A percentile compares a stretch with the other conserved stretches of the same genome.
Evolutionary conservation across 2,113 vertebrate species (phyloP).

Genomic region (Crotalus viridis): DNA sequence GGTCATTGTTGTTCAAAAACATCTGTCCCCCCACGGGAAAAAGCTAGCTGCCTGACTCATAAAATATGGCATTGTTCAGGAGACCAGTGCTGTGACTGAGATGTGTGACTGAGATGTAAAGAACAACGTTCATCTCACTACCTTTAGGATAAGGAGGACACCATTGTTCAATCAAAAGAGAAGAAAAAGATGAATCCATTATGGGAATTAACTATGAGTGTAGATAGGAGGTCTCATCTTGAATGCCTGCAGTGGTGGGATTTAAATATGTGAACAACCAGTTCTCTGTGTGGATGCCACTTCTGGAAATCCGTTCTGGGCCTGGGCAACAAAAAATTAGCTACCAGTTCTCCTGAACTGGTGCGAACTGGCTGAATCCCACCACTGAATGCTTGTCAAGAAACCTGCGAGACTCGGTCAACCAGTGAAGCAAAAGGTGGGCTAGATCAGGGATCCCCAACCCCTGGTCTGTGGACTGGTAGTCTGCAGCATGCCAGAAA

Average conservation of each 20-base stretch:
- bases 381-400: not conserved
- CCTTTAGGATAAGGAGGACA: not conserved
- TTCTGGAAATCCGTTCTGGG: too few relatives aligned
- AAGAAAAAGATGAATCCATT: not conserved
- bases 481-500: not conserved
- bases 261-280: too few relatives aligned
- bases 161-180: not conserved
- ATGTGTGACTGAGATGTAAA: not conserved
- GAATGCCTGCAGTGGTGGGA: not conserved
- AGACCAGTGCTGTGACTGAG: not conserved
- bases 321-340: too few relatives aligned
- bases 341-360: too few relatives aligned
- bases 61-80: not conserved
- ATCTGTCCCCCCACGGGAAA: not conserved
- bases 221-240: not conserved
- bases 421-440: not conserved
- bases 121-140: not conserved
- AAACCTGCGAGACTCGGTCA: not conserved
- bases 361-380: too few relatives aligned
- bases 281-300: too few relatives aligned
- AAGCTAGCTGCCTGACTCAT: not conserved
- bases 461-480: not conserved
- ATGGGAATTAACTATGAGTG: not conserved
- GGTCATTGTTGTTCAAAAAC: not conserved
- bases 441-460: not conserved